These are phyloP conservation scores for Cladorhizidae sp. DNA, from an alignment of 37 sponge, comb jelly and placozoan genomes.

Conservation along the genomic window DNA sequence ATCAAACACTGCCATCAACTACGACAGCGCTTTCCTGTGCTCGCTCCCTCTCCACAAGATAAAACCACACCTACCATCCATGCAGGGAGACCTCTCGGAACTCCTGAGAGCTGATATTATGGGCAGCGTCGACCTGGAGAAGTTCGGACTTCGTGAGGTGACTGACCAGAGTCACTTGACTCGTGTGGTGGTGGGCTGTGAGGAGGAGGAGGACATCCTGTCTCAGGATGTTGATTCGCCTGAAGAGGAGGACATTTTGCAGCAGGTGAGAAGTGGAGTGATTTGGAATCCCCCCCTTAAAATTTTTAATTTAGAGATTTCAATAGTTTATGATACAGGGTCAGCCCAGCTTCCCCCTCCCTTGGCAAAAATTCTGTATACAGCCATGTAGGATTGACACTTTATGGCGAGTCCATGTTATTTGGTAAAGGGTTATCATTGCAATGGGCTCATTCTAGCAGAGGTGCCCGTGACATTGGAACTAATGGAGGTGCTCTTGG, in stretches of 20 bases:
- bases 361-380: too few relatives aligned
- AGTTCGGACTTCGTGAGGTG: background rate
- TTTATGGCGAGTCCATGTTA: too few relatives aligned
- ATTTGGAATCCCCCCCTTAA: too few relatives aligned
- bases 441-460: background rate
- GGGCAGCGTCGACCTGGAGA: background rate
- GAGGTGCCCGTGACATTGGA: too few relatives aligned
- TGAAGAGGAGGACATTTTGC: conserved; percentile 11
- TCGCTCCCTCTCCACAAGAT: conserved; percentile 28
- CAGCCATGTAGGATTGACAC: too few relatives aligned
- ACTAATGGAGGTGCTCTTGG: too few relatives aligned
- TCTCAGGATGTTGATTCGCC: background rate
- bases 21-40: conserved; percentile 45
- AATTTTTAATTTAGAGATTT: too few relatives aligned
- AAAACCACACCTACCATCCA: background rate
- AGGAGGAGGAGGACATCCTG: conserved; percentile 6
- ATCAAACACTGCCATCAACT: conserved; percentile 18
- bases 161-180: conserved; percentile 43
- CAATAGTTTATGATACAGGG: too few relatives aligned
- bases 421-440: background rate
- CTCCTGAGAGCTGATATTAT: background rate
- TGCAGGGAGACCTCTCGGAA: background rate
- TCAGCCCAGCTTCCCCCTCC: too few relatives aligned
- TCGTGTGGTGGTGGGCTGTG: conserved; percentile 39
- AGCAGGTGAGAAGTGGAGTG: conserved; percentile 17